phyloP scores from a whole-genome alignment of 1,140 invertebrate genomes.

The Zaprionus kolodkinae region DNA sequence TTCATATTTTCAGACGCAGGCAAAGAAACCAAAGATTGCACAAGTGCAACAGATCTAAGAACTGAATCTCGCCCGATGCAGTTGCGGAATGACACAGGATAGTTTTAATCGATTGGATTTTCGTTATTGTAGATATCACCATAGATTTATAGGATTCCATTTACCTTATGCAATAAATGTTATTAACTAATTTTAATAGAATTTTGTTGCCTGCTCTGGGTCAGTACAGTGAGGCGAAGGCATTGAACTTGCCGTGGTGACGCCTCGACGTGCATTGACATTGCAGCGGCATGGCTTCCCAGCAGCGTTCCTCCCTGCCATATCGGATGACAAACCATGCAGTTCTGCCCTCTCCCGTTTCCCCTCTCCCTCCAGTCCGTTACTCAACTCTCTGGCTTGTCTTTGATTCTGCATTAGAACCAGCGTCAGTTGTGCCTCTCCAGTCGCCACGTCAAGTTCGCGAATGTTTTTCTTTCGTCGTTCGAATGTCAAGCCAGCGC shows the following conservation, averaged over 20 bases:
- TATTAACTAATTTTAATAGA: slow-evolving; percentile 22
- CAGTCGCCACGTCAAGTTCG: slow-evolving; percentile 48
- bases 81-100: slow-evolving; percentile 44
- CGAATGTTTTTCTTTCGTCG: slow-evolving; percentile 73
- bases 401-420: slow-evolving; percentile 42
- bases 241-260: slow-evolving; percentile 62
- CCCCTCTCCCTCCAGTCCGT: background rate
- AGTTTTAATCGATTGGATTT: slow-evolving; percentile 27
- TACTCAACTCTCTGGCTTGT: background rate
- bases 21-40: slow-evolving; percentile 68
- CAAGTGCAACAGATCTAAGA: slow-evolving; percentile 63
- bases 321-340: slow-evolving; percentile 65
- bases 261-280: slow-evolving; percentile 63
- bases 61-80: background rate
- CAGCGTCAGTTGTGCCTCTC: slow-evolving; percentile 45
- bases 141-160: slow-evolving; percentile 8
- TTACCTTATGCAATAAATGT: slow-evolving; percentile 35
- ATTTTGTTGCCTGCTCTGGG: slow-evolving; percentile 36
- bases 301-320: slow-evolving; percentile 4
- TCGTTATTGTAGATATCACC: slow-evolving; percentile 48
- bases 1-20: slow-evolving; percentile 41
- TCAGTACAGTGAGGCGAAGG: slow-evolving; percentile 47
- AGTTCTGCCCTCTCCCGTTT: slow-evolving; percentile 1
- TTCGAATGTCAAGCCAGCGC: slow-evolving; percentile 55
- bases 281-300: slow-evolving; percentile 71